Evolutionary conservation across 2,113 vertebrate species (phyloP).

Genomic region (Illadopsis cleaveri): DNA sequence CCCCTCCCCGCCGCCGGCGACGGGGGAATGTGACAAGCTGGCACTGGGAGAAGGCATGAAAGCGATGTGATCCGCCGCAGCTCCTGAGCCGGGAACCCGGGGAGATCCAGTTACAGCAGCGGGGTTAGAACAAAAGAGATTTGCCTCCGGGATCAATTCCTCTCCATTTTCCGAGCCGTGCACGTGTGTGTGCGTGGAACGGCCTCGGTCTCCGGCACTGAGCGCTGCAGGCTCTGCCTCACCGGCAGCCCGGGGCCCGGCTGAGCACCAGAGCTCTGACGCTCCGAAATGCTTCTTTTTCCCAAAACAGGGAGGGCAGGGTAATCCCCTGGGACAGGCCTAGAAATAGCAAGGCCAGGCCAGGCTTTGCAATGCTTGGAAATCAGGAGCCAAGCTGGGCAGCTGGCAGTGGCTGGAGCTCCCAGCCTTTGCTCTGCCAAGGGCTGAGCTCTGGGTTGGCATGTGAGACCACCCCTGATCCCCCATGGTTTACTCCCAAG

Average conservation of each 20-base stretch:
- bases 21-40: constrained; percentile 28
- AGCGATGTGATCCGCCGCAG: background rate
- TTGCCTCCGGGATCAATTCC: constrained; percentile 51
- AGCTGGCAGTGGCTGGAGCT: background rate
- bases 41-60: constrained; percentile 17
- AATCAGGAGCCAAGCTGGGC: background rate
- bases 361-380: background rate
- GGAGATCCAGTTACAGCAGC: constrained; percentile 41
- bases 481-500: background rate
- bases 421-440: background rate
- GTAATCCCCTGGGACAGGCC: background rate
- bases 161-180: constrained; percentile 18
- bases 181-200: background rate
- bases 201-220: background rate
- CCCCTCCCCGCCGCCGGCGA: background rate
- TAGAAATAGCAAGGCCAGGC: constrained; percentile 20
- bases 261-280: background rate
- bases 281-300: background rate
- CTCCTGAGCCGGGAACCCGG: background rate
- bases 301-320: background rate
- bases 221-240: background rate
- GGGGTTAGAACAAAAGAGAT: constrained; percentile 58
- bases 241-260: background rate
- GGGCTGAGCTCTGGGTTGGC: background rate
- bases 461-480: background rate